Evolutionary conservation across 1,140 invertebrate genomes (phyloP).

Genomic region (Diabrotica virgifera): DNA sequence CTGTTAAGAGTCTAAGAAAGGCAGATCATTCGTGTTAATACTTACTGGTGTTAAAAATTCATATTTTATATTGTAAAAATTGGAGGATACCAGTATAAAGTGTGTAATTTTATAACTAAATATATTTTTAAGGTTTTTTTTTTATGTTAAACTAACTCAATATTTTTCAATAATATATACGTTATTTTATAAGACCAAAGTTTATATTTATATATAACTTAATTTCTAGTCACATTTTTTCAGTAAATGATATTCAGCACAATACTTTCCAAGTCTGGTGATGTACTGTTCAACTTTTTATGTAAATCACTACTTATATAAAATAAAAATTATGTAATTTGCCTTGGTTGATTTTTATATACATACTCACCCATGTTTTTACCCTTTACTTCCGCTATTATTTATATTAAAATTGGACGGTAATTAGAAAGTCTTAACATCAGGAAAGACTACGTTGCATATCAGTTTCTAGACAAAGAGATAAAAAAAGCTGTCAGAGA

Average conservation of each 20-base stretch:
- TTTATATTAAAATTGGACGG: too few species aligned
- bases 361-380: too few species aligned
- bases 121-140: conserved; percentile 12
- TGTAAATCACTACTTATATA: conserved; percentile 11
- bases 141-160: neutral
- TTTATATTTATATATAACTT: conserved; percentile 9
- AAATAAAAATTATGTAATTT: conserved; percentile 20
- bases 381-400: too few species aligned
- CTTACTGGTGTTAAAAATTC: too few species aligned
- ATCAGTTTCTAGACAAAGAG: too few species aligned
- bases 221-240: conserved; percentile 20
- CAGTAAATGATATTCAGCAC: conserved; percentile 18
- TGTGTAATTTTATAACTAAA: neutral
- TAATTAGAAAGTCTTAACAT: too few species aligned
- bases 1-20: too few species aligned
- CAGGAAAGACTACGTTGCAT: too few species aligned
- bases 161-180: neutral
- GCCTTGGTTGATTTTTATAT: neutral
- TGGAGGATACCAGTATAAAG: neutral
- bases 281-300: conserved; percentile 10
- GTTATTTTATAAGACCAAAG: conserved; percentile 16
- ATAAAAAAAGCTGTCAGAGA: too few species aligned
- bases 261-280: conserved; percentile 17
- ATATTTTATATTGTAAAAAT: too few species aligned
- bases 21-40: too few species aligned